A percentile compares a stretch with the other conserved stretches of the same genome.
phyloP scores from a whole-genome alignment of 1,140 invertebrate genomes.

The Brachionus rotundiformis region DNA sequence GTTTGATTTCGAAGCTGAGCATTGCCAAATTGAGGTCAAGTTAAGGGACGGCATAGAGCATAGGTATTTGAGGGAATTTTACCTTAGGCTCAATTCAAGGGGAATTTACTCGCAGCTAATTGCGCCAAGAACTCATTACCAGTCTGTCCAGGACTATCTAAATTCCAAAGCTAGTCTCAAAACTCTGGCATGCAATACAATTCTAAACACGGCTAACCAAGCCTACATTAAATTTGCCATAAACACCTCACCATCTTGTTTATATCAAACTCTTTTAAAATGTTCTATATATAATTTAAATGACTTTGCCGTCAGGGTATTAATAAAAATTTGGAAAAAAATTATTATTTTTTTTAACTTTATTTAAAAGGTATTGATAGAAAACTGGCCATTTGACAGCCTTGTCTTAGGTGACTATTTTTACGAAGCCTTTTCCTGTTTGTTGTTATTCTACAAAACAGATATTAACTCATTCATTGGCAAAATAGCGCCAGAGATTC shows the following conservation, averaged over 20 bases:
- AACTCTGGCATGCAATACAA: neutral
- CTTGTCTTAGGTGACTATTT: neutral
- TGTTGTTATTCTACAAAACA: slow-evolving; percentile 1
- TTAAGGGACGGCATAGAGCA: neutral
- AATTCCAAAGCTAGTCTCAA: slow-evolving; percentile 6
- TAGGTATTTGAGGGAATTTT: slow-evolving; percentile 22
- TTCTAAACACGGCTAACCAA: neutral
- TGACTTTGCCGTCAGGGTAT: neutral
- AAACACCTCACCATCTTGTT: neutral
- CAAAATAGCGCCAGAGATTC: slow-evolving; percentile 30
- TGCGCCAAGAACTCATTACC: neutral
- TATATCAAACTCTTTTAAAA: slow-evolving; percentile 6
- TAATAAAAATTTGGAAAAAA: neutral
- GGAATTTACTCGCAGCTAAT: neutral
- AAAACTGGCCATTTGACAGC: slow-evolving; percentile 21
- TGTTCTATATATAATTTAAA: neutral
- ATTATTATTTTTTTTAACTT: neutral
- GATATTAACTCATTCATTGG: slow-evolving; percentile 26
- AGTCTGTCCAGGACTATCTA: neutral
- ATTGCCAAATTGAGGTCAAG: neutral
- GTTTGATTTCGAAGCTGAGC: slow-evolving; percentile 35
- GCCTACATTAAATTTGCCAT: neutral
- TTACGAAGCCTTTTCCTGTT: neutral
- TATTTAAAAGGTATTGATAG: neutral
- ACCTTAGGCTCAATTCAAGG: slow-evolving; percentile 9